Evolutionary conservation across 2,888 invertebrate genomes (phyloP).

Genomic region (Campoletis raptor): DNA sequence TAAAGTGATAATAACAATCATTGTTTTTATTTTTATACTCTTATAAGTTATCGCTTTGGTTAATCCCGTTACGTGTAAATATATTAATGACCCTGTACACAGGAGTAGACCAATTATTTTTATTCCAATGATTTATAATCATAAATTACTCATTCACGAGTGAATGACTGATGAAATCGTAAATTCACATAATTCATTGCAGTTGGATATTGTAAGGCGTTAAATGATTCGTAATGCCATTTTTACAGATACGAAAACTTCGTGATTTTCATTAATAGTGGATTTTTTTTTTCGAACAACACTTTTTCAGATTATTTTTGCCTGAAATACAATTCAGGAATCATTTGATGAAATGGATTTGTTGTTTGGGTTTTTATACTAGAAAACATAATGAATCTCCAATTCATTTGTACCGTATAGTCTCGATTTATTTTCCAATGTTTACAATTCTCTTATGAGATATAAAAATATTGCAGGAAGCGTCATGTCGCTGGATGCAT

Average conservation of each 20-base stretch:
- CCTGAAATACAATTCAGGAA: background rate
- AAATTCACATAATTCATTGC: background rate
- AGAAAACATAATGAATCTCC: background rate
- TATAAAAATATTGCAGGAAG: conserved; percentile 68
- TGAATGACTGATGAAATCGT: conserved; percentile 5
- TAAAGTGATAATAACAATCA: background rate
- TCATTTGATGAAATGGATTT: background rate
- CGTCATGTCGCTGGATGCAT: conserved; percentile 73
- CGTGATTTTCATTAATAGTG: background rate
- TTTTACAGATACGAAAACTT: background rate
- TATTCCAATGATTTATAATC: background rate
- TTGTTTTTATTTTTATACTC: conserved; percentile 21
- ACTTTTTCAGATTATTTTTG: background rate
- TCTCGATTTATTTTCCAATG: background rate
- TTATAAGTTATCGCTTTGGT: background rate
- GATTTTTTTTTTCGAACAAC: background rate
- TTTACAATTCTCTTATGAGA: background rate
- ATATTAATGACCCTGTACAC: background rate
- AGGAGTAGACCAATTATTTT: background rate
- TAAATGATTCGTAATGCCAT: background rate
- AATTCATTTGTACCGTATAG: background rate
- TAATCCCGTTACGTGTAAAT: conserved; percentile 14
- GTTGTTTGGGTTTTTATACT: background rate
- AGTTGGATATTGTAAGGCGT: background rate
- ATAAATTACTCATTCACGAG: background rate